A percentile compares a stretch with the other conserved stretches of the same genome.
These are phyloP conservation scores for Myopa testacea DNA, from an alignment of 2,888 invertebrate genomes.

Conservation along the genomic window DNA sequence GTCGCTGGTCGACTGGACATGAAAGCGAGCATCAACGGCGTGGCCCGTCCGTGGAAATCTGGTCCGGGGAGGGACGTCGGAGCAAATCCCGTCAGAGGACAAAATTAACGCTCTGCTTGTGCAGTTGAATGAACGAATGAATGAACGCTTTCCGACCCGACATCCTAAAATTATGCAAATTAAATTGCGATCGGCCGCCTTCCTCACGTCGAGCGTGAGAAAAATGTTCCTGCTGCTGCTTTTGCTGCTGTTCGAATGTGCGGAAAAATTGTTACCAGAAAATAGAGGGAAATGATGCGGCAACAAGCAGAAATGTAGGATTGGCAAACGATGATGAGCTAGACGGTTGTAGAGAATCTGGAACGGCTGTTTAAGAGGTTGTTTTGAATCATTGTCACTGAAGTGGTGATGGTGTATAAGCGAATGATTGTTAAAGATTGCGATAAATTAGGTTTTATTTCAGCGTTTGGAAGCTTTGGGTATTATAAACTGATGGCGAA, in stretches of 20 bases:
- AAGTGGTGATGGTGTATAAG: not conserved
- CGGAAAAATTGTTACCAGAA: not conserved
- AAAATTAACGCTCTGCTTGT: constrained; percentile 8
- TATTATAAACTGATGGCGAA: too few relatives aligned
- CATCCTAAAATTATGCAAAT: constrained; percentile 22
- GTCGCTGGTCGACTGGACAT: not conserved
- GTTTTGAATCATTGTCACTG: not conserved
- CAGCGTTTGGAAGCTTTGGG: too few relatives aligned
- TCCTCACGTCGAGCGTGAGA: not conserved
- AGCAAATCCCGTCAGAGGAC: not conserved
- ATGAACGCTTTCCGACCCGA: not conserved
- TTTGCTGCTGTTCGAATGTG: not conserved
- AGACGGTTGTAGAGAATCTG: too few relatives aligned
- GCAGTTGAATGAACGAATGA: not conserved
- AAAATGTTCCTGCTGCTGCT: not conserved
- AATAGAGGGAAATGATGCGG: too few relatives aligned
- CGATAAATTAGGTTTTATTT: too few relatives aligned
- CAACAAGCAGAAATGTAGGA: too few relatives aligned
- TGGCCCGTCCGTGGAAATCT: too few relatives aligned
- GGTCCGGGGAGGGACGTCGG: not conserved
- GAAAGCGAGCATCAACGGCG: not conserved
- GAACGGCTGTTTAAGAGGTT: too few relatives aligned
- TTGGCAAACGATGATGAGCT: too few relatives aligned
- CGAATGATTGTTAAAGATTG: too few relatives aligned
- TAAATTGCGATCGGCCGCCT: not conserved